Evolutionary conservation across 2,113 vertebrate species (phyloP), one percentile per base, ranked within the genome.

Genomic region (Phyllostomus hastatus): DNA sequence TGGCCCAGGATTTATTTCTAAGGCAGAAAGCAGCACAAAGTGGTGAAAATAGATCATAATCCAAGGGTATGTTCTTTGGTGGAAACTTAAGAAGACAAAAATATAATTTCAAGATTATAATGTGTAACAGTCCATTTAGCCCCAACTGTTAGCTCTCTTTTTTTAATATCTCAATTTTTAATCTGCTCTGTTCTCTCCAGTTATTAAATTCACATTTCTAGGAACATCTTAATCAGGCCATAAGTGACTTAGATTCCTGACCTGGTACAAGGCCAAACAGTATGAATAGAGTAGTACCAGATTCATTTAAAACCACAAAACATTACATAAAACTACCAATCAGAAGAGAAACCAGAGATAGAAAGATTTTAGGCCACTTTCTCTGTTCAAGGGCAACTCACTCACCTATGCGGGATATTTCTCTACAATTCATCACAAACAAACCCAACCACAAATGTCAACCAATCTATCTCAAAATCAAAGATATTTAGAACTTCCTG

Each of bases 121-220:
- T 48, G 35, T 24, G 3, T 72, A 85, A 81, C 19, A 31, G 76
- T 41, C 46, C 72, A 95, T 90, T 81, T 86, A 87, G 69, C 50
- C 52, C 52, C 52, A 86, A 52, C 14, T 79, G 20, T 81, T 70
- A 91, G 17, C 20, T 85, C 48, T n/a, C 22, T 88, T 46, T 90
- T 61, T 78, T 78, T 38, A 70, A 50, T 97, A 94, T 83, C 93
- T 94, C 28, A 19, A 67, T 82, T 91, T 96, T 38, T 69, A 50
- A 79, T 75, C 33, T 33, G 57, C n/a, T 92, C 38, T 48, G 22
- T 89, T 86, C 43, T 94, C 83, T 93, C 82, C 31, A 46, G 50
- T 78, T 83, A 87, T 46, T 33, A 95, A 93, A 76, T 87, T 94
- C 46, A 66, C 46, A 83, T 75, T 94, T 97, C 79, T 52, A 90